Conservation (phyloP, 2,113 vertebrate species). For the Tylochromis polylepis region DNA sequence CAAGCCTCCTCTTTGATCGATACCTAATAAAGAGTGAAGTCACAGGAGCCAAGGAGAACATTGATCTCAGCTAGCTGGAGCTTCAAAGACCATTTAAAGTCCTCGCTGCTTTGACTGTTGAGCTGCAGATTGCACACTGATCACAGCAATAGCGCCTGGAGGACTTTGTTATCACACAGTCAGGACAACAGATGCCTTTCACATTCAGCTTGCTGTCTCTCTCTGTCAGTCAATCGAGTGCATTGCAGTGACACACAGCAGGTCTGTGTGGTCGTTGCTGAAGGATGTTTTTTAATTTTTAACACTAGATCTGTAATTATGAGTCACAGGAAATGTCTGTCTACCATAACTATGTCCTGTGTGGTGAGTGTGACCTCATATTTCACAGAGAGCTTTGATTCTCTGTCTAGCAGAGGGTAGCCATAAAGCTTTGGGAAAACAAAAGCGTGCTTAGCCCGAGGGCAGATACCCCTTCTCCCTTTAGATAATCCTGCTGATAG, state of each 20-base stretch:
- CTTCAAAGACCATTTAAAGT: slow-evolving; percentile 51
- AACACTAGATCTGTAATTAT: slow-evolving; percentile 25
- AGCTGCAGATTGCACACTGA: neutral
- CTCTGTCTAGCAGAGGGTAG: slow-evolving; percentile 30
- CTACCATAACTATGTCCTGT: slow-evolving; percentile 22
- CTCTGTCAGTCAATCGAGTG: neutral
- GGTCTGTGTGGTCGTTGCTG: neutral
- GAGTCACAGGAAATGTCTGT: neutral
- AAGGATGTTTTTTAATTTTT: slow-evolving; percentile 32
- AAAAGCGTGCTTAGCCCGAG: slow-evolving; percentile 50
- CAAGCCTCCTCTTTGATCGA: slow-evolving; percentile 25
- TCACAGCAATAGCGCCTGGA: neutral
- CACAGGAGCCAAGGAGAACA: slow-evolving; percentile 61
- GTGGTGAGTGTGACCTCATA: neutral
- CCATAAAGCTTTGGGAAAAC: slow-evolving; percentile 58
- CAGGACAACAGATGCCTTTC: neutral
- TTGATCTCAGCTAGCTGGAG: slow-evolving; percentile 38
- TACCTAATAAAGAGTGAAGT: slow-evolving; percentile 39
- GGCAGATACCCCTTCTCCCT: slow-evolving; percentile 38
- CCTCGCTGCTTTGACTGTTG: slow-evolving; percentile 21
- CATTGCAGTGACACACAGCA: neutral
- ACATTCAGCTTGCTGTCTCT: neutral
- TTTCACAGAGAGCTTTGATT: slow-evolving; percentile 25
- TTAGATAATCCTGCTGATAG: slow-evolving; percentile 61
- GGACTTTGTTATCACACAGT: slow-evolving; percentile 5